These are phyloP conservation scores for Thrips palmi DNA, from an alignment of 1,140 invertebrate species.

Conservation along the genomic window DNA sequence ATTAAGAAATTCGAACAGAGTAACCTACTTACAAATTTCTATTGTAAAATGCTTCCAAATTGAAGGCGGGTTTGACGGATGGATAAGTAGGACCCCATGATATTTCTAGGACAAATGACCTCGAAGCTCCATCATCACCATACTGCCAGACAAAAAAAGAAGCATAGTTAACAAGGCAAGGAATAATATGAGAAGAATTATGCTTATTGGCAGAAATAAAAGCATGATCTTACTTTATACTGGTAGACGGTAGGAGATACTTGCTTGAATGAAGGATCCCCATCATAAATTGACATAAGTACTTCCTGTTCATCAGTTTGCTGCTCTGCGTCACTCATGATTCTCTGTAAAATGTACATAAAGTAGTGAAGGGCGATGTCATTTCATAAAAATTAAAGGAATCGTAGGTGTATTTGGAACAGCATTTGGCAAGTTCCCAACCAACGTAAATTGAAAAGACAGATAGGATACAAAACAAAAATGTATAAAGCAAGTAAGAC, in stretches of 20 bases:
- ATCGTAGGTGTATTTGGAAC: too few relatives aligned
- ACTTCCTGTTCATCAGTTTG: slow-evolving; percentile 84
- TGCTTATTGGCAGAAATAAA: slow-evolving; percentile 1
- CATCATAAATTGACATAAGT: slow-evolving; percentile 82
- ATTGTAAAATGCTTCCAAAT: slow-evolving; percentile 87
- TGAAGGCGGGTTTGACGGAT: slow-evolving; percentile 56
- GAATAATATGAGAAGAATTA: slow-evolving; percentile 8
- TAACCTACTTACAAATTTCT: slow-evolving; percentile 64
- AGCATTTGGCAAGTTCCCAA: too few relatives aligned
- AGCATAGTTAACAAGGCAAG: too few relatives aligned
- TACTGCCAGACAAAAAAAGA: slow-evolving; percentile 37
- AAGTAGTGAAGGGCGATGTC: too few relatives aligned
- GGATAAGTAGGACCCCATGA: slow-evolving; percentile 74
- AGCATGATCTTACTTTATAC: slow-evolving; percentile 56
- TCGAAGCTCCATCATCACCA: slow-evolving; percentile 57
- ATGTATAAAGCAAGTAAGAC: too few relatives aligned
- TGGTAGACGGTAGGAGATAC: slow-evolving; percentile 59
- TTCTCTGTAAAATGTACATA: too few relatives aligned
- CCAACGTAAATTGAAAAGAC: too few relatives aligned
- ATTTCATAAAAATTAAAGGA: too few relatives aligned
- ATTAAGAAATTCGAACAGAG: slow-evolving; percentile 7
- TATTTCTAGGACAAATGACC: slow-evolving; percentile 76
- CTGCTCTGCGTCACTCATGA: slow-evolving; percentile 38
- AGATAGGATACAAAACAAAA: too few relatives aligned
- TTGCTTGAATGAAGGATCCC: slow-evolving; percentile 72